Percentiles rank a stretch among this genome's conserved stretches.
Evolutionary conservation across 2,797 vertebrate species (phyloP).

Genomic region (Macropodus opercularis): DNA sequence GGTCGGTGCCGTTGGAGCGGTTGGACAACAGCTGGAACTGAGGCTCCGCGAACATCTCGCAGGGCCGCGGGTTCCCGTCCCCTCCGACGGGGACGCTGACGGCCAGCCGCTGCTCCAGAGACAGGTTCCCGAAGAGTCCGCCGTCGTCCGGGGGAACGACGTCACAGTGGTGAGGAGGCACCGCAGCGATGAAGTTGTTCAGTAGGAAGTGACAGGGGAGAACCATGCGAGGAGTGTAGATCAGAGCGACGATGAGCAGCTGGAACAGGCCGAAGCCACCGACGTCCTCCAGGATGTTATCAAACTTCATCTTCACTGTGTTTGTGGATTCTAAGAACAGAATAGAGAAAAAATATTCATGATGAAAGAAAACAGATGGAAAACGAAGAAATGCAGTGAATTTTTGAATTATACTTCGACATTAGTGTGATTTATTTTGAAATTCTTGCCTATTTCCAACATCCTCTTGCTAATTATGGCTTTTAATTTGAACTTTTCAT

Average conservation of each 20-base stretch:
- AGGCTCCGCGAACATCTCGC: slow-evolving; percentile 81
- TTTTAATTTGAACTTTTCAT: too few relatives aligned
- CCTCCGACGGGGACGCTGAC: slow-evolving; percentile 77
- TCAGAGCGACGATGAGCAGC: slow-evolving; percentile 66
- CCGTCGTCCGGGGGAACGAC: slow-evolving; percentile 60
- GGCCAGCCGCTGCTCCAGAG: slow-evolving; percentile 68
- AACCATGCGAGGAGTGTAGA: slow-evolving; percentile 79
- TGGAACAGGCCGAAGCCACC: slow-evolving; percentile 88
- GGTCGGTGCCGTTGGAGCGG: slow-evolving; percentile 27
- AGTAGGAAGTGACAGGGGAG: slow-evolving; percentile 87
- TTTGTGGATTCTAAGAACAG: background rate
- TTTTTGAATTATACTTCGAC: too few relatives aligned
- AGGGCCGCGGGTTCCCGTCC: slow-evolving; percentile 79
- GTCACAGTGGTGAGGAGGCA: slow-evolving; percentile 83
- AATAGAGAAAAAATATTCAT: too few relatives aligned
- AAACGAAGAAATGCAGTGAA: too few relatives aligned
- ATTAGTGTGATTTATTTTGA: too few relatives aligned
- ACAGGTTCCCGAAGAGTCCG: slow-evolving; percentile 73
- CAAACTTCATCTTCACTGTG: slow-evolving; percentile 83
- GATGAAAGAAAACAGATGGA: too few relatives aligned
- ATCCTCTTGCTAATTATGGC: too few relatives aligned
- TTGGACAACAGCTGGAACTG: slow-evolving; percentile 71
- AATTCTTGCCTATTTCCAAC: too few relatives aligned
- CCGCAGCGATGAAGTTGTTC: slow-evolving; percentile 85
- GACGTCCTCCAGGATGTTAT: slow-evolving; percentile 82